Evolutionary conservation across 2,113 vertebrate species (phyloP), one percentile per base, ranked within the genome.

Genomic region (Cettia cetti): DNA sequence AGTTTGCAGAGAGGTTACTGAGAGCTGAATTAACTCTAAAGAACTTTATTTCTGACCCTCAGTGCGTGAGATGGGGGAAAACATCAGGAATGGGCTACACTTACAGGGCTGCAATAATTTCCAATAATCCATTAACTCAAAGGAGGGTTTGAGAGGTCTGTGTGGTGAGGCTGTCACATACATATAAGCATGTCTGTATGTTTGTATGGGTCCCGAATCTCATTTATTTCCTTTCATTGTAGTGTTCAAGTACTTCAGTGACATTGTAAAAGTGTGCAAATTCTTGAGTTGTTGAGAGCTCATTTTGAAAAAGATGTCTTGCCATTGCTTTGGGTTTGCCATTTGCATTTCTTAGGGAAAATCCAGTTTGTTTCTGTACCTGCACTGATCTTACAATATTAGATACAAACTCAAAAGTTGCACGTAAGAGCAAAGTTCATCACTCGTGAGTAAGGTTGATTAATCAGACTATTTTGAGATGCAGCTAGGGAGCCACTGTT

Each of bases 381-480:
- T 37, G 28, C 56, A 52, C 5, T 76, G 86, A 65, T 80, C 77
- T 74, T 65, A 65, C 33, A 83, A 9, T 72, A 59, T 83, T 74
- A 77, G 39, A 42, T 74, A 66, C 45, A 68, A 92, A 61, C 42
- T 44, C 57, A 88, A 59, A 93, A 86, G 50, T 56, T 90, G 72
- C 33, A 26, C 0, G 2, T 66, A 80, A 66, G 35, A 85, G 52
- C 33, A 31, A 85, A 91, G 66, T 86, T 93, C 70, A 85, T 68
- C 27, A 37, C 49, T 77, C 39, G n/a, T 17, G 60, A 88, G 44
- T 57, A 59, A 88, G 27, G 37, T 66, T 93, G 90, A 93, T 94
- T 91, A 88, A 90, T 95, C 61, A 76, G 74, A 64, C 59, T 95
- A 70, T 85, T 96, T 88, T 85, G 65, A 72, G 74, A 57, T 60